phyloP scores from a whole-genome alignment of 2,797 vertebrate species.

The Peromyscus melanophrys region DNA sequence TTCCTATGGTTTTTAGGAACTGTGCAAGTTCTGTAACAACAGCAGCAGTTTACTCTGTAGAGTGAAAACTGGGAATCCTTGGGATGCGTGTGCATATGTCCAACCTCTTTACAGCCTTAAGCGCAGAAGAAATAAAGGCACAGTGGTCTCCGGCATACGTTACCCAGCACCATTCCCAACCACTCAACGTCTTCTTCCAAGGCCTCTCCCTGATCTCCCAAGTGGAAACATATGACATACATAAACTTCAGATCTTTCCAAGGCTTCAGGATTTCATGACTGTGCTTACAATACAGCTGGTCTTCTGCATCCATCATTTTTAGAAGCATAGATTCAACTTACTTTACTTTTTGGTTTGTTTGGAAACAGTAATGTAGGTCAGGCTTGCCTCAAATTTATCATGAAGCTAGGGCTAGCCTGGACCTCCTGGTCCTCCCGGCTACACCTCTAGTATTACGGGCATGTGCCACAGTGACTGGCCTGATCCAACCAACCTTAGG shows the following conservation, averaged over 20 bases:
- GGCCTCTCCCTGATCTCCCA: background rate
- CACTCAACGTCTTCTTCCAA: background rate
- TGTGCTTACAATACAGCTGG: background rate
- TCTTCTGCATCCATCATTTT: background rate
- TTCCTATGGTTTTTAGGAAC: conserved; percentile 5
- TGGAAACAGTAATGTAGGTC: background rate
- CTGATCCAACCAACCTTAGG: background rate
- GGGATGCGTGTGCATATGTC: background rate
- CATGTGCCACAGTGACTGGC: background rate
- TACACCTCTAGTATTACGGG: background rate
- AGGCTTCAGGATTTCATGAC: conserved; percentile 43
- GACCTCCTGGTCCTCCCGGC: background rate
- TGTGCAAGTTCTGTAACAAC: conserved; percentile 31
- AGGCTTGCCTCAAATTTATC: background rate
- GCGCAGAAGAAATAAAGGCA: background rate
- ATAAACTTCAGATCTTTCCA: background rate
- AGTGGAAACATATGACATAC: conserved; percentile 12
- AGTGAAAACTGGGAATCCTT: conserved; percentile 14
- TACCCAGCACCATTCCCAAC: background rate
- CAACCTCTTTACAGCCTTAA: background rate
- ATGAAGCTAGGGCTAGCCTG: background rate
- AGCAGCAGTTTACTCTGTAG: background rate
- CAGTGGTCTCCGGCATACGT: background rate
- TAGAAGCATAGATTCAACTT: background rate
- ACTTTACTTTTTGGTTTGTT: background rate